These are phyloP conservation scores for Aethina tumida DNA, from an alignment of 1,140 invertebrate genomes.

Conservation along the genomic window DNA sequence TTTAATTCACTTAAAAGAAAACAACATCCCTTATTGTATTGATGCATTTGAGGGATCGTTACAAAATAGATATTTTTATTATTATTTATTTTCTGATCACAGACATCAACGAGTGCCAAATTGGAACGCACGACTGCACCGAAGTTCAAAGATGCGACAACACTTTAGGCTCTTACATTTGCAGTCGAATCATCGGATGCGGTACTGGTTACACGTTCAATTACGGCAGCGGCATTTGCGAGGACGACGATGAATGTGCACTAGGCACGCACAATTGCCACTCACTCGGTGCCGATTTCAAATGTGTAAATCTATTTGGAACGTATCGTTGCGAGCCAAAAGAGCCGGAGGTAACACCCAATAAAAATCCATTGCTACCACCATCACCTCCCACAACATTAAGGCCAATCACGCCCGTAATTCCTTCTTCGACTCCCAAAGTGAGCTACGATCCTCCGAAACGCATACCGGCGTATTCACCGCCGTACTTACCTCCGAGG, in stretches of 20 bases:
- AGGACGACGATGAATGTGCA: slow-evolving; percentile 89
- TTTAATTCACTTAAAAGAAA: too few species aligned
- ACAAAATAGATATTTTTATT: too few species aligned
- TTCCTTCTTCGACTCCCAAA: neutral
- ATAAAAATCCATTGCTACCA: slow-evolving; percentile 16
- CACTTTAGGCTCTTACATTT: slow-evolving; percentile 76
- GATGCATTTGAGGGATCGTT: neutral
- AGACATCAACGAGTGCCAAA: slow-evolving; percentile 56
- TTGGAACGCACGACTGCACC: slow-evolving; percentile 45
- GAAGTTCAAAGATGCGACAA: slow-evolving; percentile 79
- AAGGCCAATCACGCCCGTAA: slow-evolving; percentile 8
- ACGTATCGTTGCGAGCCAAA: slow-evolving; percentile 63
- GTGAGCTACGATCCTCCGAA: too few species aligned
- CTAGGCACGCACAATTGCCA: slow-evolving; percentile 72
- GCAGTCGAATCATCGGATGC: slow-evolving; percentile 74
- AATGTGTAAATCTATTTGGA: slow-evolving; percentile 77
- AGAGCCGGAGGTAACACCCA: slow-evolving; percentile 20
- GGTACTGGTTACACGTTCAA: slow-evolving; percentile 96
- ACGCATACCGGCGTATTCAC: neutral
- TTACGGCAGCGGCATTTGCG: slow-evolving; percentile 72
- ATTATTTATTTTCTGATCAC: too few species aligned
- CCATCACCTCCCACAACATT: slow-evolving; percentile 11
- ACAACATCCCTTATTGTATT: too few species aligned
- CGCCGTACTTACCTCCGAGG: neutral
- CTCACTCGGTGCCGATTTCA: slow-evolving; percentile 51